Base-by-base conservation (phyloP, 2,888 invertebrate genomes). In the Labia minor region DNA sequence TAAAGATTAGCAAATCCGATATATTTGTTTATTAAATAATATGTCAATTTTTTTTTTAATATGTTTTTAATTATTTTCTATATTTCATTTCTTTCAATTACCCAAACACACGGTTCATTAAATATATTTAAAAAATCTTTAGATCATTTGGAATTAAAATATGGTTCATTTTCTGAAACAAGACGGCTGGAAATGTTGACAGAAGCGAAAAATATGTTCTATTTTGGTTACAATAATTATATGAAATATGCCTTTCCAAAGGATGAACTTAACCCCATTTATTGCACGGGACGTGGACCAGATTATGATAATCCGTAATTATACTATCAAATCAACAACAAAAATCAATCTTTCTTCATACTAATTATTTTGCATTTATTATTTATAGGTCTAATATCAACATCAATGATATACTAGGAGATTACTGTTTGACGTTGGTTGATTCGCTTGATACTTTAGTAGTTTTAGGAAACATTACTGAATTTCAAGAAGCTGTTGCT, bases 371-470 rank as follows among this genome's bases (percentile, higher is more conserved):
- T 26, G 26, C n/a, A n/a, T 26, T 26, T 26, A 3, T 26, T 6
- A 26, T 8, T 76, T 78, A 69, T 73, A 84, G 83, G 69, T 79
- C 80, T 67, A 86, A 86, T 73, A 83, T 85, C 69, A 86, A 85
- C 73, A 85, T 85, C 67, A 86, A 86, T 76, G 85, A 85, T 76
- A 83, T 82, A 8, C 76, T 86, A 2, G 85, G 85, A 61, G 84
- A 85, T 73, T 85, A 83, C 74, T 81, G 81, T 61, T 76, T 85
- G 49, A 84, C 83, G 1, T 74, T 86, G 65, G 78, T 85, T 26
- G 85, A 85, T 75, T 76, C 83, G 4, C 74, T 85, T 68, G 83
- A 83, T 72, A 84, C 84, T 1, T 74, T 86, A 65, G 84, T 81
- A 3, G 81, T 84, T 18, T 76, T 84, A 74, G 82, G 83, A 26